A percentile compares a stretch with the other conserved stretches of the same genome.
Conservation (phyloP, 2,113 vertebrate species). For the Centropus unirufus region DNA sequence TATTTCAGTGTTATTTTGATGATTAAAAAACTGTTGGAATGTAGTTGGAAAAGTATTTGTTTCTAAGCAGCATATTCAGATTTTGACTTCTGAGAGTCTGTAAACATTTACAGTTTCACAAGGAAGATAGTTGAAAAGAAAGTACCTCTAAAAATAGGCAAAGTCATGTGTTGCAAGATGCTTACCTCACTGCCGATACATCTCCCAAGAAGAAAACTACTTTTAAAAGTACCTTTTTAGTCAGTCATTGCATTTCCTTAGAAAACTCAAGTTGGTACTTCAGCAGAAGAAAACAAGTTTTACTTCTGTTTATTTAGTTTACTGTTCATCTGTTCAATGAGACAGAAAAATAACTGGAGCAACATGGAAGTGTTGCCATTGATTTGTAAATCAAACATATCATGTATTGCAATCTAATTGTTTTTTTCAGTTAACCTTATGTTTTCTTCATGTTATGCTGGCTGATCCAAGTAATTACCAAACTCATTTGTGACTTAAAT, state of each 20-base stretch:
- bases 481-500: slow-evolving; percentile 26
- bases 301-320: neutral
- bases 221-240: neutral
- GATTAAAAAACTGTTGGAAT: neutral
- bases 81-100: neutral
- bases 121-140: neutral
- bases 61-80: neutral
- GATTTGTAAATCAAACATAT: neutral
- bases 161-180: neutral
- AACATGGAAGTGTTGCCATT: neutral
- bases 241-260: neutral
- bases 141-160: neutral
- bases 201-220: neutral
- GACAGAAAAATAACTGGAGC: neutral
- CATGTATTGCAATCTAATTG: neutral
- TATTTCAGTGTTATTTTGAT: neutral
- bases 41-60: neutral
- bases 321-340: neutral
- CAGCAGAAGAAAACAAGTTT: neutral
- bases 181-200: neutral
- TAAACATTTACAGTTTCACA: neutral
- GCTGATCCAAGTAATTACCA: slow-evolving; percentile 29
- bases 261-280: neutral
- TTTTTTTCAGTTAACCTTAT: neutral
- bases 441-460: neutral